Base-by-base conservation (phyloP, 1,140 invertebrate genomes). In the Doryteuthis pealeii region DNA sequence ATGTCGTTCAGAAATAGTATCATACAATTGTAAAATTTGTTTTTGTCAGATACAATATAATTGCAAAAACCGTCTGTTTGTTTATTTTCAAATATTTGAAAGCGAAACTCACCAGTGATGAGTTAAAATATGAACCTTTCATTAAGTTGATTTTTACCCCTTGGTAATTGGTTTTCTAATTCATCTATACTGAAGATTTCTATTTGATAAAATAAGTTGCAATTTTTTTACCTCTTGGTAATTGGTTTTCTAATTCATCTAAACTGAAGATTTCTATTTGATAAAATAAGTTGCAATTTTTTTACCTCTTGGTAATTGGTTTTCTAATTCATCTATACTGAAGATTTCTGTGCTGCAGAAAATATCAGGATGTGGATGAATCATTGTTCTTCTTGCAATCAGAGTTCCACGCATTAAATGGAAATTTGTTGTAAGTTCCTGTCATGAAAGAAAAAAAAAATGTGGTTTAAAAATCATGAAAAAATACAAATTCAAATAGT, bases 271-370 rank as follows among this genome's bases (percentile, higher is more conserved):
- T 49, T 49, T 49, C 45, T 49, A 22, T 49, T 15, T 22, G 12
- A 22, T 49, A 49, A 49, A 49, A 49, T 12, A 49, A 15, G 45
- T 49, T 40, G 10, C 18, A 62, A 15, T 62, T 22, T 62, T n/a
- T 62, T 62, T 28, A 62, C 54, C 54, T 62, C 54, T 22, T n/a
- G 54, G 18, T 22, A 62, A 18, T 22, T 28, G 18, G 18, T 62
- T 62, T 62, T 62, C 54, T 6, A 62, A 18, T 62, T 62, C 54
- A 6, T 62, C 54, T n/a, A 62, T 22, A 22, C 26, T 62, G 26
- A 62, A 62, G 26, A 62, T 62, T 62, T 62, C 54, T 22, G 54
- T 62, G 26, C 54, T 62, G 54, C 26, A 62, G 26, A 62, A 62
- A 28, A 62, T 62, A 28, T 62, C 54, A 14, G 54, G 6, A 22